phyloP scores from a whole-genome alignment of 1,140 invertebrate species.

The Cyclina sinensis region DNA sequence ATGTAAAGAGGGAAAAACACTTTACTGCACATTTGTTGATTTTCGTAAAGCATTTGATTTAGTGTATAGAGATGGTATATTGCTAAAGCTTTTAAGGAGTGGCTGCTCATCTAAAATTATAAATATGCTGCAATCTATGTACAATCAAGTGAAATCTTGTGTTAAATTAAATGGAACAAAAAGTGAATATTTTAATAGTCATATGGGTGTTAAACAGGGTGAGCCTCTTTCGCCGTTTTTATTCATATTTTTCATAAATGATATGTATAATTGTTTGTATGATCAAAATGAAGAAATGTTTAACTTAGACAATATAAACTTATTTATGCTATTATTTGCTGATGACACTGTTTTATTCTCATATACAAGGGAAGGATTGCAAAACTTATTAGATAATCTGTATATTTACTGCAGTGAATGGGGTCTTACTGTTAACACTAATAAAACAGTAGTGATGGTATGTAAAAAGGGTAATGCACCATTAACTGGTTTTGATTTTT shows the following conservation, averaged over 20 bases:
- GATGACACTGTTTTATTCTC: conserved; percentile 35
- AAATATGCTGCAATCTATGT: conserved; percentile 29
- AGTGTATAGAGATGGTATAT: too few relatives aligned
- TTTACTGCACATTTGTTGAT: too few relatives aligned
- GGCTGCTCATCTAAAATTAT: conserved; percentile 4
- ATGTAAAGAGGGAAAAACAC: not conserved
- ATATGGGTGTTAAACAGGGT: too few relatives aligned
- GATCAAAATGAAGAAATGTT: not conserved
- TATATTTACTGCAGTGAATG: not conserved
- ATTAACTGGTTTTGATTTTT: not conserved
- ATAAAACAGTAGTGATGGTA: too few relatives aligned
- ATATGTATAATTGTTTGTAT: not conserved
- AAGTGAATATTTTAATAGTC: not conserved
- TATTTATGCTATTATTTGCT: too few relatives aligned
- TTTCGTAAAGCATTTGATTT: too few relatives aligned
- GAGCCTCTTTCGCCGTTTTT: conserved; percentile 40
- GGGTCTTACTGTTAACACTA: too few relatives aligned
- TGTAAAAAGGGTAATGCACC: not conserved
- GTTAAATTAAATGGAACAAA: not conserved
- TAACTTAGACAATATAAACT: not conserved
- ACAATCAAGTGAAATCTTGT: conserved; percentile 15
- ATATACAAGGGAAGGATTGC: not conserved
- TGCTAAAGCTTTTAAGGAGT: not conserved
- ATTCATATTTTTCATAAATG: too few relatives aligned
- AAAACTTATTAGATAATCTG: not conserved